Evolutionary conservation across 2,797 vertebrate genomes (phyloP), one percentile per base, ranked within the genome.

Genomic region (Pseudochirops corinnae): DNA sequence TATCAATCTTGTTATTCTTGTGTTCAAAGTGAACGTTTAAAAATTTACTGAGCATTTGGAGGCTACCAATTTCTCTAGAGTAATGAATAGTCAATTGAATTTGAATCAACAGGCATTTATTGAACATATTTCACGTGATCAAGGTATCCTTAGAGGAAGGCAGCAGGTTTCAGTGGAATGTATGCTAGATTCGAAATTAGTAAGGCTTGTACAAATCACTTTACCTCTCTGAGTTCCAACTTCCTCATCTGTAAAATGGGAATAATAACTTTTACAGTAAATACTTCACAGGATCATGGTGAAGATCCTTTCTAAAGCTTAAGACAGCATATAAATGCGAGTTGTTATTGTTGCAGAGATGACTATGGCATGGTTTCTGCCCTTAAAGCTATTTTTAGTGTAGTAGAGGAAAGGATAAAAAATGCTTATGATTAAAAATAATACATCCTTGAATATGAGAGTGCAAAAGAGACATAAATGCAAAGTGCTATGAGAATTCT

Each of bases 211-310:
- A 14, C 5, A 55, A 67, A 62, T 67, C 87, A 93, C 33, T 28
- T 46, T 93, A 57, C 39, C 46, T 90, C 56, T 94, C 60, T 50
- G 52, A 82, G 55, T 90, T 60, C 39, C 92, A 55, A 46, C 62
- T 92, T 96, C 18, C 62, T 94, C 94, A 62, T 46, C 93, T 82
- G 5, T 52, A 90, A 94, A 87, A 26, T 56, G n/a, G 55, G n/a
- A 82, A 46, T 74, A 39, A 74, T 82, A 82, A 82, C 26, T 6
- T 82, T 82, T 24, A 39, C 46, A 26, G 11, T 46, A 46, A 9
- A 21, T 82, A 46, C 39, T 39, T 82, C 74, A 82, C 5, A 26
- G 74, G 39, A 74, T 74, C 16, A 46, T 46, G 39, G 74, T 46
- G 39, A 82, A 26, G 7, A 82, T 4, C 21, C 46, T 55, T 82